Base-by-base conservation (phyloP, 2,888 invertebrate genomes). In the Drosophila setosimentum region DNA sequence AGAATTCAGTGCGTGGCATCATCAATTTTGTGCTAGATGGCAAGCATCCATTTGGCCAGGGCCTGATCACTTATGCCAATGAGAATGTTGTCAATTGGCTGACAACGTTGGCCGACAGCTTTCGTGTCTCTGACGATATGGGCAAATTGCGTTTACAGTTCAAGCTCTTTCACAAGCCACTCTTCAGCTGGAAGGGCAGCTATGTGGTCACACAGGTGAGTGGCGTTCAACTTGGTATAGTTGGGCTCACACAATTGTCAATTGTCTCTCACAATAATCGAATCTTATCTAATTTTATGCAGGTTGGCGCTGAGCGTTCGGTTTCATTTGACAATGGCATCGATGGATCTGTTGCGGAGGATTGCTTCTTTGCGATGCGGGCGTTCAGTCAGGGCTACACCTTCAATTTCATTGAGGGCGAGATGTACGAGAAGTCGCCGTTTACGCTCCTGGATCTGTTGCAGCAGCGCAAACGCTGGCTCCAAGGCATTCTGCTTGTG, bases 351-450 rank as follows among this genome's bases (percentile, higher is more conserved):
- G 97, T 99, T n/a, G 99, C 99, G 27, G 99, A 99, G 93, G 99
- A 99, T 93, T 99, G 98, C 92, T 99, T 96, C 93, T 99, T 99
- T 93, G 98, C 98, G 27, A 99, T 99, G 98, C 96, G 97, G 78
- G 99, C 99, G 4, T 98, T 96, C 93, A 95, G 95, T 75, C 95
- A 97, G 92, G 99, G 98, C 32, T 99, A 97, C 92, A 95, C 96
- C 27, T 99, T 99, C 93, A 97, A 98, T 92, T 99, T 99, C 93
- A 96, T 99, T 79, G 99, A 99, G 93, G 99, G 99, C 57, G 99
- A 99, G 94, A 99, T 99, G 99, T 98, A 98, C 96, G 99, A 99
- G 92, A 99, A 99, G 92, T 98, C 98, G 8, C 99, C 99, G 4
- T 99, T 99, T 93, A 97, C 98, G 2, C 93, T 99, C 37, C 96